Conservation (phyloP, 2,888 invertebrate species). For the Drosophila falleni region DNA sequence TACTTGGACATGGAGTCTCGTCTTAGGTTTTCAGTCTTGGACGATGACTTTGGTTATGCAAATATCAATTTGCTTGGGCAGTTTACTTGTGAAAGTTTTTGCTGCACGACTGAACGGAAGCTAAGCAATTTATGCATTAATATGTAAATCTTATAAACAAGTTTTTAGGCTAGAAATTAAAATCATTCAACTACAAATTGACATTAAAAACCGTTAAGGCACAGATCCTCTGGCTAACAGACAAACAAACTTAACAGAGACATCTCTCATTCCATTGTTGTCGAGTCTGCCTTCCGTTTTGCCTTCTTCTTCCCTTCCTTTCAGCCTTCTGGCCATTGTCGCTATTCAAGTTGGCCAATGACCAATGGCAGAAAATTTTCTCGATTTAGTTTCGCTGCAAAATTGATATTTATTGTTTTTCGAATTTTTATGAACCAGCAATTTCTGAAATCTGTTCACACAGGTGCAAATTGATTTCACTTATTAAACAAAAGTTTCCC, state of each 20-base stretch:
- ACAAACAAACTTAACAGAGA: background rate
- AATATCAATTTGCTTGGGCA: constrained; percentile 41
- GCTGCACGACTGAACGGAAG: constrained; percentile 34
- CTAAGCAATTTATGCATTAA: constrained; percentile 55
- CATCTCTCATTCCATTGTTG: constrained; percentile 23
- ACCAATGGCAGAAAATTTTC: constrained; percentile 33
- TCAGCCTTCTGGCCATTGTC: constrained; percentile 12
- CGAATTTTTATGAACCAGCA: constrained; percentile 66
- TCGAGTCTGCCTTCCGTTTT: background rate
- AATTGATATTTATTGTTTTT: constrained; percentile 79
- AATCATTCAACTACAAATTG: constrained; percentile 62
- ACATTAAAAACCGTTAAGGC: constrained; percentile 56
- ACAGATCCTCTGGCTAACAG: constrained; percentile 1
- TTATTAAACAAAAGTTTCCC: background rate
- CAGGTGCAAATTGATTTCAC: constrained; percentile 46
- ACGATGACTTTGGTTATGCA: constrained; percentile 39
- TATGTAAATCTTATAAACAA: constrained; percentile 60
- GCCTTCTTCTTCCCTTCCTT: background rate
- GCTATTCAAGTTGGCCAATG: constrained; percentile 44
- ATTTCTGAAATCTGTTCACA: constrained; percentile 25
- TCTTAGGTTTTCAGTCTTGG: background rate
- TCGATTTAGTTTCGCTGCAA: constrained; percentile 67
- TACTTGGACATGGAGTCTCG: constrained; percentile 7
- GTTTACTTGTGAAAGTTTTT: constrained; percentile 24
- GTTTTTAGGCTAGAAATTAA: constrained; percentile 56